These are phyloP conservation scores for Panurus biarmicus DNA, from an alignment of 2,113 vertebrate genomes.

Conservation along the genomic window DNA sequence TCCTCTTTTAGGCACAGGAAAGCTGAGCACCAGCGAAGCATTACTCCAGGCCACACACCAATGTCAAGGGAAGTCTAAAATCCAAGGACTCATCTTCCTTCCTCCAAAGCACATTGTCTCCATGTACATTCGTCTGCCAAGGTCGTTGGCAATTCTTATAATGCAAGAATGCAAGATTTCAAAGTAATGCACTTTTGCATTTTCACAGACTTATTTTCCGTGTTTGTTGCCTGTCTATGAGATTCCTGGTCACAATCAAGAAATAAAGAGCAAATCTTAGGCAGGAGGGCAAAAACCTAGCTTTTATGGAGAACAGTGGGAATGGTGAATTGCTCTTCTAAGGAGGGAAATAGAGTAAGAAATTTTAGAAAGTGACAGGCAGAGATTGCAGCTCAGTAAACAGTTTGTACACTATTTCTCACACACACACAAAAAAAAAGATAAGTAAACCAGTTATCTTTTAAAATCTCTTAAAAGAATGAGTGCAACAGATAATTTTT, in stretches of 20 bases:
- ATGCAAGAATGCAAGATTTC: conserved; percentile 20
- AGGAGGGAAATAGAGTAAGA: background rate
- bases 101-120: background rate
- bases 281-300: background rate
- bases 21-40: background rate
- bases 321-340: background rate
- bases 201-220: conserved; percentile 21
- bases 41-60: background rate
- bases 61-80: conserved; percentile 4
- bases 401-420: background rate
- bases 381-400: background rate
- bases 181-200: background rate
- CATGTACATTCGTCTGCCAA: background rate
- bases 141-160: background rate
- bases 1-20: background rate
- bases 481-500: background rate
- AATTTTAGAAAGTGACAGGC: background rate
- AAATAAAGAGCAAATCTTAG: conserved; percentile 22
- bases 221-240: conserved; percentile 6
- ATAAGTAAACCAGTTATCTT: background rate
- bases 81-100: background rate
- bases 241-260: conserved; percentile 28
- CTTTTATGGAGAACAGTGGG: conserved; percentile 13
- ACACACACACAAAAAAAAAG: background rate
- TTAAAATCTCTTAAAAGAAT: background rate